Percentiles rank a stretch among this genome's conserved stretches.
These are phyloP conservation scores for Cnemophilus loriae DNA, from an alignment of 2,113 vertebrate species.

Conservation along the genomic window DNA sequence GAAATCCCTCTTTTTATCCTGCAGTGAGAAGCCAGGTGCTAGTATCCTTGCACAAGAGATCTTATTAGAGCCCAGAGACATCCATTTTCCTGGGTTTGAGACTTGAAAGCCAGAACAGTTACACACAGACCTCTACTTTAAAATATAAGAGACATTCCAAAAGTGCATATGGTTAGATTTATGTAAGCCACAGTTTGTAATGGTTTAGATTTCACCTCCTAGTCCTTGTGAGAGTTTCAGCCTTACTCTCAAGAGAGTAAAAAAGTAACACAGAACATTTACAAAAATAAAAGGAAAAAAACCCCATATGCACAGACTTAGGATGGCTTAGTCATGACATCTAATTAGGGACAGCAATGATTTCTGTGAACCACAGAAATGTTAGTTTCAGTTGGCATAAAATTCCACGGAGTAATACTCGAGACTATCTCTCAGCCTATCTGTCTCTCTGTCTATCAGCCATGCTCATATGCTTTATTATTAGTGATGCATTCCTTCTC, in stretches of 20 bases:
- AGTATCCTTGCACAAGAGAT: background rate
- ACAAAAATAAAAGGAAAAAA: background rate
- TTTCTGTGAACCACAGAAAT: constrained; percentile 37
- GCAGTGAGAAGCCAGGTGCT: background rate
- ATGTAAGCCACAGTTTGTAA: constrained; percentile 6
- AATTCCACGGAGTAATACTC: background rate
- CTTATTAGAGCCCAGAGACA: background rate
- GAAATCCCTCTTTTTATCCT: background rate
- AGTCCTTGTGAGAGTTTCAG: constrained; percentile 30
- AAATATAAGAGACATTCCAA: constrained; percentile 7
- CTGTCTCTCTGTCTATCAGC: constrained; percentile 23
- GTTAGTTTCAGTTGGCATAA: constrained; percentile 20
- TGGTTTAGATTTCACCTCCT: constrained; percentile 42
- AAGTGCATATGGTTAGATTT: constrained; percentile 33
- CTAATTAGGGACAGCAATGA: constrained; percentile 19
- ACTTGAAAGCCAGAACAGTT: background rate
- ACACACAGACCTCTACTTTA: background rate
- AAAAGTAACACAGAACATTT: background rate
- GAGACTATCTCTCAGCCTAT: background rate
- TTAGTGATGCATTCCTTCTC: background rate
- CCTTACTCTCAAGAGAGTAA: background rate
- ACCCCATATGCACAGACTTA: background rate
- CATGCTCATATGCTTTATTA: background rate
- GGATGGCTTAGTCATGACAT: constrained; percentile 27
- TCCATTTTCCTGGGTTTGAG: background rate